These are phyloP conservation scores for Sprattus sprattus DNA, from an alignment of 2,113 vertebrate species.

Conservation along the genomic window DNA sequence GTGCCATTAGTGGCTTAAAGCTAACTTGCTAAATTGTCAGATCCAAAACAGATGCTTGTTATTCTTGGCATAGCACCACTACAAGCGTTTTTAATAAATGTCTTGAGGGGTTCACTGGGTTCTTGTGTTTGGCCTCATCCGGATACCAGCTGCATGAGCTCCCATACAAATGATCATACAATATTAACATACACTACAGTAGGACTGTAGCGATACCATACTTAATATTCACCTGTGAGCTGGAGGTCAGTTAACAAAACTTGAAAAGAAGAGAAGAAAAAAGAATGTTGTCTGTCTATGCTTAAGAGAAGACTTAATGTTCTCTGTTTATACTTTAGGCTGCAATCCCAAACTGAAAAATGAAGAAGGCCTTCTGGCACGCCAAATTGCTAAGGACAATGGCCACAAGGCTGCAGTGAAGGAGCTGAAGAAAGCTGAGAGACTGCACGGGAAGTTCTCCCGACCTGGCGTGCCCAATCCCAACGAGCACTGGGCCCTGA, in stretches of 20 bases:
- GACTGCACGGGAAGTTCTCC: slow-evolving; percentile 62
- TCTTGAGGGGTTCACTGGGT: background rate
- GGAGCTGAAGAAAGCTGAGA: slow-evolving; percentile 78
- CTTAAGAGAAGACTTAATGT: slow-evolving; percentile 17
- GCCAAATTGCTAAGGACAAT: slow-evolving; percentile 72
- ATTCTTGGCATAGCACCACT: background rate
- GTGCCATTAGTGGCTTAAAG: background rate
- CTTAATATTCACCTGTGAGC: background rate
- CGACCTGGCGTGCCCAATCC: slow-evolving; percentile 54
- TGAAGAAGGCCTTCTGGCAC: slow-evolving; percentile 71
- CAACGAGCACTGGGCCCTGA: slow-evolving; percentile 75
- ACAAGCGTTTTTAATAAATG: background rate
- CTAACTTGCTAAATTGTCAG: background rate
- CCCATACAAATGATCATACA: background rate
- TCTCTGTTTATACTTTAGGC: slow-evolving; percentile 68
- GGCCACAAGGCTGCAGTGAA: slow-evolving; percentile 78
- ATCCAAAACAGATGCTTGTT: background rate
- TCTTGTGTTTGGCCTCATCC: background rate
- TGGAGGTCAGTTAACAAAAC: background rate
- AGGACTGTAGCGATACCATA: background rate
- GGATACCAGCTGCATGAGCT: background rate
- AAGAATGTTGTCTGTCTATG: background rate
- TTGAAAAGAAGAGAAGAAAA: background rate
- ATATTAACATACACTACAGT: background rate
- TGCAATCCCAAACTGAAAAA: slow-evolving; percentile 87